Conservation (phyloP, 2,113 vertebrate genomes). For the Suricata suricatta region DNA sequence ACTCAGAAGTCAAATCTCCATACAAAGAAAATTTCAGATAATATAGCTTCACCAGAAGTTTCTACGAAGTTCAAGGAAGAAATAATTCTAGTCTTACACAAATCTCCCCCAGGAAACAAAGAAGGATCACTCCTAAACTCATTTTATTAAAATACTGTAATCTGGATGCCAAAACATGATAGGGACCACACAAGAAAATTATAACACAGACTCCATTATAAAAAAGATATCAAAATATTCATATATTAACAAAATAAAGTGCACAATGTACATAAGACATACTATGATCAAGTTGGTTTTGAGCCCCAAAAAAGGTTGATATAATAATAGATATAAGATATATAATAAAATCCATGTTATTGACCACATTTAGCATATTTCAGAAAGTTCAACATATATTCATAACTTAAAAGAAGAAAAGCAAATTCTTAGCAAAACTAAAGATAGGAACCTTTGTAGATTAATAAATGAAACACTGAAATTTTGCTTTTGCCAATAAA, state of each 20-base stretch:
- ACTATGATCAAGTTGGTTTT: not conserved
- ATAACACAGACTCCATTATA: not conserved
- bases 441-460: not conserved
- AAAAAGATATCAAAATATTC: not conserved
- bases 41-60: not conserved
- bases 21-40: not conserved
- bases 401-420: not conserved
- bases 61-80: slow-evolving; percentile 22
- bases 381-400: not conserved
- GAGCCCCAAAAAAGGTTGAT: not conserved
- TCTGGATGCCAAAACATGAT: not conserved
- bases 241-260: not conserved
- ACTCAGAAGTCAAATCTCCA: not conserved
- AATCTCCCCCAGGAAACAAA: not conserved
- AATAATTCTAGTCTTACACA: not conserved
- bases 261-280: not conserved
- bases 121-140: not conserved
- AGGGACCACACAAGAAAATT: not conserved
- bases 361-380: not conserved
- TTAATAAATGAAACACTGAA: not conserved
- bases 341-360: not conserved
- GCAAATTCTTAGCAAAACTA: not conserved
- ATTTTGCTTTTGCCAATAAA: not conserved
- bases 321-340: not conserved
- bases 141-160: not conserved